A percentile compares a stretch with the other conserved stretches of the same genome.
These are phyloP conservation scores for Styela clava DNA, from an alignment of 23 tunicate genomes.

Conservation along the genomic window DNA sequence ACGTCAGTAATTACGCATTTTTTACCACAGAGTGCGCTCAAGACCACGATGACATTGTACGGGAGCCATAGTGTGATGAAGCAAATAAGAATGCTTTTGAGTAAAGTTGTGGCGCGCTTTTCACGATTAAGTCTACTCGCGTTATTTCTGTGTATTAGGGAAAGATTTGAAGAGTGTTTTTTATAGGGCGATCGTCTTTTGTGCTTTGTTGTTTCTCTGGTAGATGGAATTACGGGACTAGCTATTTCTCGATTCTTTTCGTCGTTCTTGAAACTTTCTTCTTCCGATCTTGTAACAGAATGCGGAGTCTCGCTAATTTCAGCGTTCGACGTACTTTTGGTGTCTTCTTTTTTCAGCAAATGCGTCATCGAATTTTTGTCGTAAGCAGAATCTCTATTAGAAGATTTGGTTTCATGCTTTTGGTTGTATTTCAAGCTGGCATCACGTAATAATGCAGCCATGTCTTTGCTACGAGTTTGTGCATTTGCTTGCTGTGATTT, in stretches of 20 bases:
- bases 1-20: conserved; percentile 21
- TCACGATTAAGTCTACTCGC: conserved; percentile 38
- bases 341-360: conserved; percentile 16
- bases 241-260: background rate
- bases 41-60: conserved; percentile 64
- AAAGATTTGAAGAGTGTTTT: conserved; percentile 10
- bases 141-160: background rate
- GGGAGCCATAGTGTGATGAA: conserved; percentile 83
- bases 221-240: background rate
- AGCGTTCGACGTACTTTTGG: background rate
- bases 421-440: background rate
- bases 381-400: background rate
- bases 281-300: conserved; percentile 20
- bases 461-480: background rate
- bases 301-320: conserved; percentile 14
- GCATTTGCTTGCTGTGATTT: background rate
- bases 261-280: background rate
- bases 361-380: background rate
- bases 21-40: conserved; percentile 37
- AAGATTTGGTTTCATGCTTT: background rate
- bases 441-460: background rate
- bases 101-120: conserved; percentile 63
- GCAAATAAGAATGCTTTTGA: conserved; percentile 73
- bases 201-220: background rate
- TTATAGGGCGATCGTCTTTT: background rate